These are phyloP conservation scores for Lucilia sericata DNA, from an alignment of 1,140 invertebrate genomes.

Conservation along the genomic window DNA sequence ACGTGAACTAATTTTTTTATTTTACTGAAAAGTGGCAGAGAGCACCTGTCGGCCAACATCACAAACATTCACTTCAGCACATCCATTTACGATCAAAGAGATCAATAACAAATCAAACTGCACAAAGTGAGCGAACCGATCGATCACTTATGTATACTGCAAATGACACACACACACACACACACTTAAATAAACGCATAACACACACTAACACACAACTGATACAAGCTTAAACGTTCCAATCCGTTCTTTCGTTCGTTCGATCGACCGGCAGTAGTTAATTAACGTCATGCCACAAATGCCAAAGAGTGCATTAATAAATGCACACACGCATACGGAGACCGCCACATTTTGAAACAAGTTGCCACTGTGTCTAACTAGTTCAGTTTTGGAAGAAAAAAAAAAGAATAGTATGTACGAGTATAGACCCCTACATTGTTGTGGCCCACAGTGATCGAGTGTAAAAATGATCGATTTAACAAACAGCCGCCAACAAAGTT, in stretches of 20 bases:
- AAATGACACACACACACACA: background rate
- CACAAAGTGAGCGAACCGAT: conserved; percentile 30
- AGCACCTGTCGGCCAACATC: conserved; percentile 50
- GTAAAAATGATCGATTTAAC: conserved; percentile 37
- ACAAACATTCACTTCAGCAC: conserved; percentile 39
- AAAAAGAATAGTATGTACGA: background rate
- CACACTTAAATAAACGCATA: background rate
- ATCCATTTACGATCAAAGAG: conserved; percentile 43
- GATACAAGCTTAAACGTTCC: background rate
- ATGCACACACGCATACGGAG: conserved; percentile 28
- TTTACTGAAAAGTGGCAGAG: conserved; percentile 52
- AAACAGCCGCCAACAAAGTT: conserved; percentile 40
- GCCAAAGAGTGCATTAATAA: conserved; percentile 53
- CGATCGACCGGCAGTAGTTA: conserved; percentile 64
- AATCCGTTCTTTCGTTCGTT: conserved; percentile 27
- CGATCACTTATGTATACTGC: conserved; percentile 8
- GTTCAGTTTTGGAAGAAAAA: conserved; percentile 25
- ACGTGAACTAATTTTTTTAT: conserved; percentile 38
- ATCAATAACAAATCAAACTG: conserved; percentile 39
- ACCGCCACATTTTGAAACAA: conserved; percentile 9
- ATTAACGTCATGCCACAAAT: conserved; percentile 64
- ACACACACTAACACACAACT: background rate
- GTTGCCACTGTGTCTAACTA: conserved; percentile 41
- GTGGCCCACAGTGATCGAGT: conserved; percentile 30
- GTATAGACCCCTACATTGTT: background rate